Percentiles rank a stretch among this genome's conserved stretches.
These are phyloP conservation scores for Gymnoscelis rufifasciata DNA, from an alignment of 2,888 invertebrate genomes.

Conservation along the genomic window DNA sequence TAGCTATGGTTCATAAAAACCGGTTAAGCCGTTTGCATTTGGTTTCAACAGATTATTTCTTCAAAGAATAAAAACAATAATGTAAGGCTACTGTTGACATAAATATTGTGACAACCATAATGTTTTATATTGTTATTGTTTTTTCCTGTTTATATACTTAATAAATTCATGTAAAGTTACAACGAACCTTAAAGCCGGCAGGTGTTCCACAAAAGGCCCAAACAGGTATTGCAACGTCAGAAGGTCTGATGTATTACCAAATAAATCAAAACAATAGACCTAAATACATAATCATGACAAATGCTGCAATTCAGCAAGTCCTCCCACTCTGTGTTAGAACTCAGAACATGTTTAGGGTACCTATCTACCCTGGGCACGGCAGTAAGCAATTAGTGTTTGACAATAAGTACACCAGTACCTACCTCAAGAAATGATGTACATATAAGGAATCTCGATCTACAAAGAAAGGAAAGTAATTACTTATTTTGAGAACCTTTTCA, in stretches of 20 bases:
- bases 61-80: too few relatives aligned
- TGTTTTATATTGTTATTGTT: too few relatives aligned
- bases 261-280: constrained; percentile 54
- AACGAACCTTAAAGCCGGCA: constrained; percentile 10
- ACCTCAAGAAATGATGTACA: neutral
- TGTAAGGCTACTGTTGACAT: too few relatives aligned
- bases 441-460: neutral
- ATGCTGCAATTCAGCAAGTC: constrained; percentile 50
- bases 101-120: too few relatives aligned
- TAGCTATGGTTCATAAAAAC: too few relatives aligned
- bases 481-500: too few relatives aligned
- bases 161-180: neutral
- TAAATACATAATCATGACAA: constrained; percentile 61
- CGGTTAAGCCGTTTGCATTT: too few relatives aligned
- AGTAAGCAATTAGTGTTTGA: too few relatives aligned
- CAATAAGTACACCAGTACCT: neutral
- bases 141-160: too few relatives aligned
- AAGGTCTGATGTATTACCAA: constrained; percentile 31
- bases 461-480: too few relatives aligned
- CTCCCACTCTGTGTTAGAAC: constrained; percentile 42
- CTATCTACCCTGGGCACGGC: neutral
- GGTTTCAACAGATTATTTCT: too few relatives aligned
- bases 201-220: constrained; percentile 17
- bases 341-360: constrained; percentile 20
- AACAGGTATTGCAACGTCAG: constrained; percentile 25